Evolutionary conservation across 2,888 invertebrate genomes (phyloP), one percentile per base, ranked within the genome.

Genomic region (Ennomos erosarius): DNA sequence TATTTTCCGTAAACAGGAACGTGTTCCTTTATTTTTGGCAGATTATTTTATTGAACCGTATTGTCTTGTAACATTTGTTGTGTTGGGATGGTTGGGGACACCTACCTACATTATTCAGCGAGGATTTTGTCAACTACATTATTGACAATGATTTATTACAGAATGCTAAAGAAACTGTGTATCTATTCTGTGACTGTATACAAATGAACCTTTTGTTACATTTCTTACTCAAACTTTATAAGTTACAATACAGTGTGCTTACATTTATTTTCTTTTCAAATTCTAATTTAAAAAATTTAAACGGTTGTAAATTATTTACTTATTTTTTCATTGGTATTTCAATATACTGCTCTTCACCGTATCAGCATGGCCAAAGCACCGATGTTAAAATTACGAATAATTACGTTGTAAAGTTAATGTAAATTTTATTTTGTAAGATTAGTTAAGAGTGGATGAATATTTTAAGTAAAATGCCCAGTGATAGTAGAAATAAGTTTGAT

Each of bases 321-420:
- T 13, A 57, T 57, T 33, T 26, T 40, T 48, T 38, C 26, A 12
- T 44, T 49, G 35, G 48, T 34, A 38, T 47, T 42, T 50, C 39
- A 43, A 38, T 38, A 44, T 33, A 51, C 13, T 44, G 35, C 26
- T 52, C 39, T 11, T 13, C 35, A 40, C 16, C 33, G 62, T 51
- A 84, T 79, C 78, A 84, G 83, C 82, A 85, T 86, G 88, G 88
- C 91, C 90, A 91, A 90, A 91, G 90, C 83, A 88, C 85, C 81
- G 78, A 85, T 84, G 87, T 87, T 82, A 84, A 83, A 82, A 48
- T 33, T 55, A 60, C 43, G 50, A 56, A 54, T 56, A 63, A 58
- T 26, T 88, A 87, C 84, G 84, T 88, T 89, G 84, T 88, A 88
- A 81, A 84, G 79, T 79, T 76, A 74, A 70, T 90, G 88, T 90